Conservation (phyloP, 2,113 vertebrate species). For the Tyto alba region DNA sequence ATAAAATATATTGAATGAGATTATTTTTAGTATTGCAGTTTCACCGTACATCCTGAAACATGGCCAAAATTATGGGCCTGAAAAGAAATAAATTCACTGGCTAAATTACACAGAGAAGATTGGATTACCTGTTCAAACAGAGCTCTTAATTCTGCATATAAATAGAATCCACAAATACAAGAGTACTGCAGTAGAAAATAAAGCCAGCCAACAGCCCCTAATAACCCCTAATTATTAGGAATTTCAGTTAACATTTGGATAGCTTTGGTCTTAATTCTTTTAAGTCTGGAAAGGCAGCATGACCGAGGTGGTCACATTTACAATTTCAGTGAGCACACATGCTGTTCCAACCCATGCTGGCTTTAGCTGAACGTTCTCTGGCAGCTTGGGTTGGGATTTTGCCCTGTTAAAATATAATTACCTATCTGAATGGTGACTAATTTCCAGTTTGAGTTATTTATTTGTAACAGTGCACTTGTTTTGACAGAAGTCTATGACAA, state of each 20-base stretch:
- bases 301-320: background rate
- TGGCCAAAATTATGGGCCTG: constrained; percentile 3
- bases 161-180: constrained; percentile 32
- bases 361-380: constrained; percentile 14
- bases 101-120: constrained; percentile 40
- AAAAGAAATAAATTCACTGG: background rate
- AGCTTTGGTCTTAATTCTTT: constrained; percentile 54
- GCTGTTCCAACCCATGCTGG: constrained; percentile 10
- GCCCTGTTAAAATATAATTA: constrained; percentile 44
- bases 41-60: background rate
- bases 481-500: background rate
- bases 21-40: constrained; percentile 20
- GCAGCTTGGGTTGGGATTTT: constrained; percentile 30
- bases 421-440: background rate
- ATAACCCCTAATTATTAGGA: constrained; percentile 38
- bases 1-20: background rate
- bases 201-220: constrained; percentile 4
- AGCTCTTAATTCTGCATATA: constrained; percentile 21
- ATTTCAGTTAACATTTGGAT: constrained; percentile 55
- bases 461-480: constrained; percentile 5
- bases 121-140: constrained; percentile 52
- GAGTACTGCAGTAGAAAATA: background rate
- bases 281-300: constrained; percentile 32
- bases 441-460: constrained; percentile 6
- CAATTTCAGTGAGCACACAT: constrained; percentile 7